Evolutionary conservation across 1,140 invertebrate species (phyloP), one percentile per base, ranked within the genome.

Genomic region (Leucophenga varia): DNA sequence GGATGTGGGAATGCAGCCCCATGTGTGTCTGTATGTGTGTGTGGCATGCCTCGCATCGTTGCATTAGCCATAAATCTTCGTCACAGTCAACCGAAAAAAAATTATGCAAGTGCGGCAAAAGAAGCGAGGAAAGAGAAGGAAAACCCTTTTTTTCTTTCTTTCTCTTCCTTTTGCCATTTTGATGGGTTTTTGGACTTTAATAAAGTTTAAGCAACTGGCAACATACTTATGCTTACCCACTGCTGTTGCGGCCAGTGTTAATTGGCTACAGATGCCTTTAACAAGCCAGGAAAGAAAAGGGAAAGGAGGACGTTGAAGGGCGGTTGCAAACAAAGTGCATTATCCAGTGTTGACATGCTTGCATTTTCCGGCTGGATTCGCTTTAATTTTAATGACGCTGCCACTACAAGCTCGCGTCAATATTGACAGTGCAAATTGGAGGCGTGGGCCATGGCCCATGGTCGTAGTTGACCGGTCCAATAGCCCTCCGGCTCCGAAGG

Each of bases 31-130:
- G n/a, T n/a, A n/a, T n/a, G n/a, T n/a, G n/a, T n/a, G n/a, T n/a
- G n/a, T n/a, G n/a, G n/a, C n/a, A 56, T 56, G 60, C 30, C 35
- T 59, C 53, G 52, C 46, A 47, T 53, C 48, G 43, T 34, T 59
- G 56, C 55, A 49, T 64, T 59, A 50, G 60, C 56, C 56, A 63
- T 63, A 63, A 63, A 63, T 63, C 60, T 63, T 64, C 53, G 48
- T 63, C 60, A 63, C 14, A 40, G 55, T 18, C 44, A 50, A 48
- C 40, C 43, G 52, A 45, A 14, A 10, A 34, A 10, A 34, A 34
- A 34, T 5, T 14, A 34, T n/a, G 4, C 4, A 34, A 34, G 16
- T n/a, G 16, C 12, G 12, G 12, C 12, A 34, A 6, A 34, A 34
- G 16, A 14, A 7, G 12, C 32, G 36, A 44, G 37, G 28, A n/a